Conservation (phyloP, 2,888 invertebrate species). For the Mythimna impura region DNA sequence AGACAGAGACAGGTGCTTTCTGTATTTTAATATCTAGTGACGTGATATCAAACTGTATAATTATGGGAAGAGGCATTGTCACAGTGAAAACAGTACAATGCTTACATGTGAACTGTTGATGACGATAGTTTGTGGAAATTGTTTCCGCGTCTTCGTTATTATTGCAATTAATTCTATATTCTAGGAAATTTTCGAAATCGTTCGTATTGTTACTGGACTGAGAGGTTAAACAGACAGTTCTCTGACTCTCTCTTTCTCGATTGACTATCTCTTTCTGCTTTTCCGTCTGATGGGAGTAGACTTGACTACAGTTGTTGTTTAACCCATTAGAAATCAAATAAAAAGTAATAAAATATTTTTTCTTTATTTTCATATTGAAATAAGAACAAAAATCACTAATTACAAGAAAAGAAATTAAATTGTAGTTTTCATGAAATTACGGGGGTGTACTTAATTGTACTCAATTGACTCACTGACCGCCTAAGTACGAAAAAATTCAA, state of each 20-base stretch:
- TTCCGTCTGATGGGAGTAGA: too few species aligned
- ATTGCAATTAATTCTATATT: conserved; percentile 48
- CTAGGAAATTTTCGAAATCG: conserved; percentile 41
- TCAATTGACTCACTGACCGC: too few species aligned
- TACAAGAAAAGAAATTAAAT: too few species aligned
- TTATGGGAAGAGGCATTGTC: conserved; percentile 84
- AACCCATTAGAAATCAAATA: too few species aligned
- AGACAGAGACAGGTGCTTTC: conserved; percentile 58
- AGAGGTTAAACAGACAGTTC: not conserved
- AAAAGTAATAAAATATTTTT: too few species aligned
- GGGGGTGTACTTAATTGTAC: too few species aligned
- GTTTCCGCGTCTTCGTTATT: conserved; percentile 70
- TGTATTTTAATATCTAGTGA: conserved; percentile 60
- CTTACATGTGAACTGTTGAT: conserved; percentile 72
- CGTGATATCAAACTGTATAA: conserved; percentile 70
- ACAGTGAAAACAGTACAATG: conserved; percentile 71
- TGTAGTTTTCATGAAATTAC: too few species aligned
- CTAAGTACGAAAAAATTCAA: too few species aligned
- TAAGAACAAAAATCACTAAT: too few species aligned
- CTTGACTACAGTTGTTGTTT: not conserved
- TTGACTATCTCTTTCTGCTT: not conserved
- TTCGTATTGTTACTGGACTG: conserved; percentile 24
- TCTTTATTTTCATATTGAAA: too few species aligned
- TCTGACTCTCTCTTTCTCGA: not conserved
- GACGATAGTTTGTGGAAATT: conserved; percentile 70